Evolutionary conservation across 2,113 vertebrate species (phyloP).

Genomic region (Xenus cinereus): DNA sequence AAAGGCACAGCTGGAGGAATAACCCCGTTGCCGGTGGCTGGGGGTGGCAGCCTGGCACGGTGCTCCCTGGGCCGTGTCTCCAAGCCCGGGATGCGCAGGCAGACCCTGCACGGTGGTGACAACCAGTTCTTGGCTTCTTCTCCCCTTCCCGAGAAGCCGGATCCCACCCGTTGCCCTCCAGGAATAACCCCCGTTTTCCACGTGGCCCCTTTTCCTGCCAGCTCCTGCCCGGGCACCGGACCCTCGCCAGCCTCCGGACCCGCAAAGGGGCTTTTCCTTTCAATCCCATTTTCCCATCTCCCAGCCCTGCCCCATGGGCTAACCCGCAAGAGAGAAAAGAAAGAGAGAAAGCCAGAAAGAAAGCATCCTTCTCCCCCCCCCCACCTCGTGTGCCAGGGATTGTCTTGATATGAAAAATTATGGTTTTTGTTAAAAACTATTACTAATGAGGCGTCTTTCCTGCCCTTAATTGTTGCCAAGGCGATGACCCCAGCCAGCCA

Average conservation of each 20-base stretch:
- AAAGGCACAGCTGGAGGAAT: slow-evolving; percentile 41
- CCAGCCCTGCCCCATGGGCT: neutral
- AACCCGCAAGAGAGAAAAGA: neutral
- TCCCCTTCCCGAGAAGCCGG: neutral
- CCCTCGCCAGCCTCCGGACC: neutral
- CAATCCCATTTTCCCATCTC: neutral
- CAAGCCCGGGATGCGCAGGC: rapidly evolving
- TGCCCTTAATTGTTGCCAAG: slow-evolving; percentile 83
- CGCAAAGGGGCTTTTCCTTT: neutral
- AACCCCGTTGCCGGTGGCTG: neutral
- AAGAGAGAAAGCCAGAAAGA: neutral
- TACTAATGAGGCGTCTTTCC: slow-evolving; percentile 76
- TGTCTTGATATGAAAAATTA: slow-evolving; percentile 68
- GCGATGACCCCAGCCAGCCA: slow-evolving; percentile 80
- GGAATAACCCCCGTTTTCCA: neutral
- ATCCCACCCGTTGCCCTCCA: neutral
- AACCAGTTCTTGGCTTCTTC: neutral
- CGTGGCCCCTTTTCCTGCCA: rapidly evolving
- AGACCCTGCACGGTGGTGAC: rapidly evolving
- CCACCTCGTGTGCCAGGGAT: neutral
- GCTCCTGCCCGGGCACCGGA: rapidly evolving
- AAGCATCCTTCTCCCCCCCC: neutral
- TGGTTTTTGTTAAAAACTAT: slow-evolving; percentile 70
- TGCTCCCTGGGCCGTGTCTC: neutral
- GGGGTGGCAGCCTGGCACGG: neutral